Evolutionary conservation across 2,888 invertebrate genomes (phyloP).

Genomic region (Amitus sp.): DNA sequence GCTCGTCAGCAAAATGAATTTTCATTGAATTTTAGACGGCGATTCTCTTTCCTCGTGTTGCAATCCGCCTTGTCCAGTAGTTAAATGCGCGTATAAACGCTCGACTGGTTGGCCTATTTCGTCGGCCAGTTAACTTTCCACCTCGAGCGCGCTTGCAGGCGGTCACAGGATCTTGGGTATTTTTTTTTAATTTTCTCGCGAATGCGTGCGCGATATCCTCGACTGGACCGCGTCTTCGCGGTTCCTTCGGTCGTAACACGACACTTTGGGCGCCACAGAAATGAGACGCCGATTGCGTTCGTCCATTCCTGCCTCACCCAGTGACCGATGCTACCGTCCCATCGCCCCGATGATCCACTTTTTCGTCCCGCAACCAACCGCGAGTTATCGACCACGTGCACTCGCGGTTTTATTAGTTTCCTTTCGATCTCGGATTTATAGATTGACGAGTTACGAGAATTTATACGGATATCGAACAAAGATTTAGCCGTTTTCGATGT

Average conservation of each 20-base stretch:
- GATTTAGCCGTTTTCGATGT: too few species aligned
- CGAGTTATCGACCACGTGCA: too few species aligned
- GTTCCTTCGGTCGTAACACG: constrained; percentile 40
- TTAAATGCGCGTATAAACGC: constrained; percentile 2
- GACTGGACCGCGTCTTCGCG: constrained; percentile 14
- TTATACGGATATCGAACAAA: too few species aligned
- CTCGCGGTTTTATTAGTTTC: too few species aligned
- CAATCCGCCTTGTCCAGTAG: constrained; percentile 4
- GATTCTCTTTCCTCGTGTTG: background rate
- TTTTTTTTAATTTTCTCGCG: constrained; percentile 15
- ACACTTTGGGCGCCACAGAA: constrained; percentile 45
- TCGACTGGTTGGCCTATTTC: constrained; percentile 35
- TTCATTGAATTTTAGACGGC: too few species aligned
- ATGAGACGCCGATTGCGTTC: constrained; percentile 44
- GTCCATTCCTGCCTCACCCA: too few species aligned
- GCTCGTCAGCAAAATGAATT: too few species aligned
- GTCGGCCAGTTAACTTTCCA: constrained; percentile 51
- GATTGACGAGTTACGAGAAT: too few species aligned
- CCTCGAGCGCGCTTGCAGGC: constrained; percentile 37
- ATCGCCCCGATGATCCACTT: too few species aligned
- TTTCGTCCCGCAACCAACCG: too few species aligned
- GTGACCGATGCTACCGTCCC: too few species aligned
- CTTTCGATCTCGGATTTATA: too few species aligned
- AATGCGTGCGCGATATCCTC: constrained; percentile 16
- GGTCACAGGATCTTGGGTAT: constrained; percentile 51